These are phyloP conservation scores for Onychomys torridus DNA, from an alignment of 2,797 vertebrate species.

Conservation along the genomic window DNA sequence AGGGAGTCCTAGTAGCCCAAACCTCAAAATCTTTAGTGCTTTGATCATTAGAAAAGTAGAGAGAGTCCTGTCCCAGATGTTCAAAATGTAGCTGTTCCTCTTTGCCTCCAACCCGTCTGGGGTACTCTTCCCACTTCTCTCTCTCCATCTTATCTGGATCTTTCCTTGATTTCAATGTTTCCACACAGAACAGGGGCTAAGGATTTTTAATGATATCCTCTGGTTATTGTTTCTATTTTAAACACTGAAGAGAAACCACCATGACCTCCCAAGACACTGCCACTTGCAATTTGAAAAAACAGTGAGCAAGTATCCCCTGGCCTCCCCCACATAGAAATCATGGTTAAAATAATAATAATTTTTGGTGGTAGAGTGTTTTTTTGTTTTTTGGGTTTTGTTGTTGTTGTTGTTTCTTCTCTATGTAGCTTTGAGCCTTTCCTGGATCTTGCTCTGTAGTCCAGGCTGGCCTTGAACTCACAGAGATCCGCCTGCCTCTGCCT, in stretches of 20 bases:
- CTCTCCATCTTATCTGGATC: background rate
- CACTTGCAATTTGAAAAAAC: constrained; percentile 32
- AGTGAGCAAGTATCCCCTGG: background rate
- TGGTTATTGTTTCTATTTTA: constrained; percentile 47
- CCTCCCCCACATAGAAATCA: background rate
- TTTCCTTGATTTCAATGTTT: background rate
- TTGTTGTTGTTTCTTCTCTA: too few relatives aligned
- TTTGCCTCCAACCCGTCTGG: background rate
- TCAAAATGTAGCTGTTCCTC: background rate
- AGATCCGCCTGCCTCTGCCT: too few relatives aligned
- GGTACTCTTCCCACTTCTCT: background rate
- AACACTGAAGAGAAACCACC: background rate
- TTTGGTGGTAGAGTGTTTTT: background rate
- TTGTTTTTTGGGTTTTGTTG: too few relatives aligned
- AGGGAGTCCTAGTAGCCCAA: background rate
- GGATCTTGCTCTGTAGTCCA: too few relatives aligned
- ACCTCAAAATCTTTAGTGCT: background rate
- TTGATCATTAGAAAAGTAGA: background rate
- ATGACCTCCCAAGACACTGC: background rate
- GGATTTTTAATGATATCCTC: constrained; percentile 38
- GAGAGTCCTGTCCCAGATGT: background rate
- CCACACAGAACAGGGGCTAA: background rate
- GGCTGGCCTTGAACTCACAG: too few relatives aligned
- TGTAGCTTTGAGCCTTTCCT: too few relatives aligned
- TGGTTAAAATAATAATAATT: background rate